Evolutionary conservation across 2,888 invertebrate genomes (phyloP), one percentile per base, ranked within the genome.

Genomic region (Pristionchus exspectatus): DNA sequence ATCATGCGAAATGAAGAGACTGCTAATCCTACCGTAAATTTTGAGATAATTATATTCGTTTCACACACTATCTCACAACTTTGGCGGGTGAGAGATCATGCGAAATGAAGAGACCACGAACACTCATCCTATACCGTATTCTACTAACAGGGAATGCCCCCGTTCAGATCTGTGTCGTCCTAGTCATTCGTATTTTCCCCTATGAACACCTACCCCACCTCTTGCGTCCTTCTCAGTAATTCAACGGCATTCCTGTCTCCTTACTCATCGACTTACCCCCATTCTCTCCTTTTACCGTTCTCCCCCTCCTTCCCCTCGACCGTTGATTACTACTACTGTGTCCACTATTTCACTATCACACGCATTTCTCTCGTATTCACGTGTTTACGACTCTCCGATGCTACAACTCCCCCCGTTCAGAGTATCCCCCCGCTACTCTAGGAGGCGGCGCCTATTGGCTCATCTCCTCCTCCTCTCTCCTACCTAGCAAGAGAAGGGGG

Each of bases 401-500:
- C 86, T 66, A 33, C 30, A n/a, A 24, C 56, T 27, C 5, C 83
- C 54, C 54, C 54, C 83, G 77, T 83, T 83, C 83, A 81, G 81
- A 81, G 38, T 44, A n/a, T 27, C 83, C 27, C n/a, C 50, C 83
- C 27, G 38, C 50, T 81, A n/a, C 16, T 2, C 44, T 9, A 10
- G 50, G 59, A 85, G 84, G 59, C 84, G 84, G 84, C 33, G 38
- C 84, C 24, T 85, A 85, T 56, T 85, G 59, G 84, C 33, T 59
- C 84, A 85, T 59, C 59, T 85, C 84, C 81, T 27, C 18, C 77
- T n/a, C 30, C 27, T 83, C 30, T 21, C 18, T 33, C 83, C 21
- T 54, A 18, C 21, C 54, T 83, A 85, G 63, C 63, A 63, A 0
- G n/a, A 38, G 38, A 33, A 30, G 38, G 50, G 33, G 59, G 86